Percentiles rank a stretch among this genome's conserved stretches.
Conservation (phyloP, 2,113 vertebrate genomes). For the Gymnocephalus cernua region DNA sequence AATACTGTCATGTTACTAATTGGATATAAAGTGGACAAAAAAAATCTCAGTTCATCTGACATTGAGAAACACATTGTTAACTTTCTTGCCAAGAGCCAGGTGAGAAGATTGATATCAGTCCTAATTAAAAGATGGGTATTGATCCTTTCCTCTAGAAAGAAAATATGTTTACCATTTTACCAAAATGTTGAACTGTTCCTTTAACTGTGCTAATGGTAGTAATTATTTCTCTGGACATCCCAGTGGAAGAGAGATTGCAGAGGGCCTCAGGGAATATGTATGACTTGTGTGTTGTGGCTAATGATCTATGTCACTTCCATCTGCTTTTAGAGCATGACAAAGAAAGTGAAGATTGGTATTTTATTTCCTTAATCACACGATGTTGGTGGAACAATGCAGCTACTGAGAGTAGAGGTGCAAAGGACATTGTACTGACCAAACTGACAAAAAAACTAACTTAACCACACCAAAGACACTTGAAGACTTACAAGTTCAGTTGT, state of each 20-base stretch:
- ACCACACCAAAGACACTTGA: slow-evolving; percentile 24
- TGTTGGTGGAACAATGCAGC: background rate
- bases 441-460: background rate
- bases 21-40: background rate
- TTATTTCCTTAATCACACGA: slow-evolving; percentile 13
- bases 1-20: background rate
- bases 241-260: background rate
- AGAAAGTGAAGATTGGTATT: background rate
- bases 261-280: slow-evolving; percentile 1
- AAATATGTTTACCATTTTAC: background rate
- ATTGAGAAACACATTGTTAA: no score
- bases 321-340: slow-evolving; percentile 5
- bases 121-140: background rate
- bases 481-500: slow-evolving; percentile 45
- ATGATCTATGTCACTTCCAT: background rate
- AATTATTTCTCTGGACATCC: background rate
- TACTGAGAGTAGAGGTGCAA: background rate
- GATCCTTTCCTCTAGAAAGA: background rate
- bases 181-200: background rate
- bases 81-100: no score
- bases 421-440: background rate
- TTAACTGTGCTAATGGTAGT: background rate
- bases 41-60: background rate
- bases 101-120: no score
- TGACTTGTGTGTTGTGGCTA: background rate